These are phyloP conservation scores for Gymnobelideus leadbeateri DNA, from an alignment of 2,113 vertebrate genomes.

Conservation along the genomic window DNA sequence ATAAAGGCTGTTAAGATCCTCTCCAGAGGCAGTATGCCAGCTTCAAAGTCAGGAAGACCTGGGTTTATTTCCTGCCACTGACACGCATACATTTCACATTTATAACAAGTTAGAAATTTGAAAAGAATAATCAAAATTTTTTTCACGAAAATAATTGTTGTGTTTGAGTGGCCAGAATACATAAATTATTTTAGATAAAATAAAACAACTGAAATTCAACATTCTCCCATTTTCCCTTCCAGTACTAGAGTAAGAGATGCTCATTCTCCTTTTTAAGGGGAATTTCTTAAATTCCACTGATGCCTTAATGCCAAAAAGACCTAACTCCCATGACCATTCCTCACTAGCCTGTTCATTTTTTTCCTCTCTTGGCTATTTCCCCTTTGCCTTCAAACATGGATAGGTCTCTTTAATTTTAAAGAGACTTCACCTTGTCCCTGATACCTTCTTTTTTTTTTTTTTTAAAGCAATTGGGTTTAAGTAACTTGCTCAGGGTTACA, in stretches of 20 bases:
- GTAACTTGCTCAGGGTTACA: too few relatives aligned
- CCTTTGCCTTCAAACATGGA: neutral
- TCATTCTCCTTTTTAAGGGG: neutral
- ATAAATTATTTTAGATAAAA: neutral
- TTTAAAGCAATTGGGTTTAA: too few relatives aligned
- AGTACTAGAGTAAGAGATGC: neutral
- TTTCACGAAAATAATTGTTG: neutral
- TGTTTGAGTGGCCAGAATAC: neutral
- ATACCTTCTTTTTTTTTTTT: too few relatives aligned
- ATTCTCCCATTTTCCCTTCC: neutral
- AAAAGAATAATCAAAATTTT: neutral
- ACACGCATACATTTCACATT: neutral
- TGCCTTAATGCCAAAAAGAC: neutral
- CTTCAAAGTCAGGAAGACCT: neutral
- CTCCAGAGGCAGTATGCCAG: neutral
- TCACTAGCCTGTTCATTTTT: neutral
- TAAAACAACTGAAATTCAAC: neutral
- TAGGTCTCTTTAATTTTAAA: too few relatives aligned
- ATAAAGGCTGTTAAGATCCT: neutral
- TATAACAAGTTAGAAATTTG: neutral
- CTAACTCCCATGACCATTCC: neutral
- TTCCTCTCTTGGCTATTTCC: neutral
- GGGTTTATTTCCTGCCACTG: neutral
- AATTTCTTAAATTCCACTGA: neutral
- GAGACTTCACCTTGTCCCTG: too few relatives aligned